Evolutionary conservation across 2,888 invertebrate species (phyloP).

Genomic region (Mythimna albipuncta): DNA sequence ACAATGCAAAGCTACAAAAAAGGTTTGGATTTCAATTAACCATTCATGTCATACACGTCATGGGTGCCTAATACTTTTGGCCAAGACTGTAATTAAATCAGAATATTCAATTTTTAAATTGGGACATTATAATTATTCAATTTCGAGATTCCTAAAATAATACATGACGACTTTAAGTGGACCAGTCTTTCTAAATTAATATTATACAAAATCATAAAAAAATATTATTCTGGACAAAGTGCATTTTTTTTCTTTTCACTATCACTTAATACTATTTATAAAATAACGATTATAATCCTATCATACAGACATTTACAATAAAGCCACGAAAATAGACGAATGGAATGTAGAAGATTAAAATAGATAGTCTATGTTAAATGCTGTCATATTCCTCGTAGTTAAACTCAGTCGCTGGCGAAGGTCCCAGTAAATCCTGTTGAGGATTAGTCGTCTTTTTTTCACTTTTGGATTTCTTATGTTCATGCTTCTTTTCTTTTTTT

Average conservation of each 20-base stretch:
- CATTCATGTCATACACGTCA: too few species aligned
- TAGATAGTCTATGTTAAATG: slow-evolving; percentile 70
- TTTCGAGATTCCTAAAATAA: slow-evolving; percentile 37
- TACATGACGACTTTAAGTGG: slow-evolving; percentile 6
- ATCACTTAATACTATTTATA: slow-evolving; percentile 12
- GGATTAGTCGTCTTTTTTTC: slow-evolving; percentile 85
- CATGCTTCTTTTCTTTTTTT: slow-evolving; percentile 90
- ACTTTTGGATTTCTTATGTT: slow-evolving; percentile 88
- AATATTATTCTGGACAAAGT: slow-evolving; percentile 17
- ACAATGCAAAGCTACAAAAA: too few species aligned
- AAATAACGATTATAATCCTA: slow-evolving; percentile 21
- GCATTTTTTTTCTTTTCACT: slow-evolving; percentile 1
- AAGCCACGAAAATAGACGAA: slow-evolving; percentile 27
- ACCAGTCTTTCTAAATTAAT: not conserved
- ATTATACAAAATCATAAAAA: slow-evolving; percentile 1
- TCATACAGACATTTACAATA: slow-evolving; percentile 27
- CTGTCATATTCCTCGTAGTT: slow-evolving; percentile 86
- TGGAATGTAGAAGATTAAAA: slow-evolving; percentile 52
- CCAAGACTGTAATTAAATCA: not conserved
- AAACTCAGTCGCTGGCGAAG: slow-evolving; percentile 69
- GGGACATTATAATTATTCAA: not conserved
- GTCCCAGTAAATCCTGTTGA: slow-evolving; percentile 86
- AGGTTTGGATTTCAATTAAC: too few species aligned
- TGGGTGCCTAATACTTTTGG: too few species aligned
- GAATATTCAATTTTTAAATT: slow-evolving; percentile 1